Percentiles rank a stretch among this genome's conserved stretches.
These are phyloP conservation scores for Plumapathes pennacea DNA, from an alignment of 92 coral and sea anemone species.

Conservation along the genomic window DNA sequence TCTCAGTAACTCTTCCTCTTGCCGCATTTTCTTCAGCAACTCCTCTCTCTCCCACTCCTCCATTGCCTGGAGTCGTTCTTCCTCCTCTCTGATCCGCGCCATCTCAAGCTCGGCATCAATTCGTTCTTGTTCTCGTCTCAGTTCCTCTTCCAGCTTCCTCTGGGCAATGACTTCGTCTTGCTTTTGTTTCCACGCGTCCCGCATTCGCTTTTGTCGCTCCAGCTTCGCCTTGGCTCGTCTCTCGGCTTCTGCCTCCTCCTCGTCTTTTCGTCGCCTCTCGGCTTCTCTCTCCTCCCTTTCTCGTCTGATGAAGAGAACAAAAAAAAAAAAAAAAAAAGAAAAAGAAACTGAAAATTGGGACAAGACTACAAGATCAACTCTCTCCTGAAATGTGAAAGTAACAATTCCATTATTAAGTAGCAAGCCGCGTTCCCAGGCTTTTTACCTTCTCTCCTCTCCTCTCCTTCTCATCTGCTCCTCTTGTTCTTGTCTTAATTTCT, in stretches of 20 bases:
- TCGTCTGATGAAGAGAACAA: slow-evolving; percentile 24
- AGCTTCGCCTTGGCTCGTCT: slow-evolving; percentile 54
- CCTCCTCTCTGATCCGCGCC: slow-evolving; percentile 81
- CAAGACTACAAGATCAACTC: no score
- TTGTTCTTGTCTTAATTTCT: slow-evolving; percentile 64
- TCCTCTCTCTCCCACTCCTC: slow-evolving; percentile 84
- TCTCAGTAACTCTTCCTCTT: slow-evolving; percentile 84
- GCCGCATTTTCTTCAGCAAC: slow-evolving; percentile 75
- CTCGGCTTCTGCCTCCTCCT: slow-evolving; percentile 72
- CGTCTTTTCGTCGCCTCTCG: slow-evolving; percentile 68
- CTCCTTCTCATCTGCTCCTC: slow-evolving; percentile 92
- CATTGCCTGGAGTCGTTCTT: slow-evolving; percentile 76
- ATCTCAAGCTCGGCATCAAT: slow-evolving; percentile 84
- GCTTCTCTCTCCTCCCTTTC: slow-evolving; percentile 62
- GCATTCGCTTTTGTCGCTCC: slow-evolving; percentile 76
- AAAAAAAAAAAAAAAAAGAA: not conserved
- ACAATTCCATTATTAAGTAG: no score
- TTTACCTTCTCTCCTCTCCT: slow-evolving; percentile 86
- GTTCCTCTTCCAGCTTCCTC: slow-evolving; percentile 89
- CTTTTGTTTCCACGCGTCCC: slow-evolving; percentile 88
- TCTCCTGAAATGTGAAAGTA: no score
- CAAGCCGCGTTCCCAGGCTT: no score
- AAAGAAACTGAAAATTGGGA: no score
- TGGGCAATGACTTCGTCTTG: slow-evolving; percentile 80
- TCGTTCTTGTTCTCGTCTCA: slow-evolving; percentile 80